phyloP scores from a whole-genome alignment of 2,113 vertebrate genomes.

The Chaetorhynchus papuensis region DNA sequence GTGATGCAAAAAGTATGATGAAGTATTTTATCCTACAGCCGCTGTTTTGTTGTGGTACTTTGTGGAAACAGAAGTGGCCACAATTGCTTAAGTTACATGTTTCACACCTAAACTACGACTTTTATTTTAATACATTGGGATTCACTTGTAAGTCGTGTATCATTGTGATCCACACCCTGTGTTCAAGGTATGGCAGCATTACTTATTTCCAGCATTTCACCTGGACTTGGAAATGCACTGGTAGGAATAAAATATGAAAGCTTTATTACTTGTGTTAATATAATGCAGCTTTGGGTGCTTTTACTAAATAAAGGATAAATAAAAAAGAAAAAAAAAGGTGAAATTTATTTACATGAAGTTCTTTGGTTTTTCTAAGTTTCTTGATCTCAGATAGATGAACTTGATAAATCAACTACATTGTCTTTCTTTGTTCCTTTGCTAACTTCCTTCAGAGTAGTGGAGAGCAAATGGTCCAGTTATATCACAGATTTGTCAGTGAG shows the following conservation, averaged over 20 bases:
- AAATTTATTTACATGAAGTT: background rate
- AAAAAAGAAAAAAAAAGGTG: background rate
- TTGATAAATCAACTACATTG: background rate
- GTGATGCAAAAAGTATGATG: constrained; percentile 41
- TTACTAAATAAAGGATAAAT: constrained; percentile 59
- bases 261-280: constrained; percentile 55
- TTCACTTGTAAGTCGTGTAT: background rate
- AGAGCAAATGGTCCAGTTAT: background rate
- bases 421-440: background rate
- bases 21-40: background rate
- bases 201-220: constrained; percentile 49
- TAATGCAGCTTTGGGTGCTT: constrained; percentile 55
- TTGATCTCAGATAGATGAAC: background rate
- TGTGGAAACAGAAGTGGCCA: background rate
- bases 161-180: constrained; percentile 3
- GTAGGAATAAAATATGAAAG: constrained; percentile 45
- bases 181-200: background rate
- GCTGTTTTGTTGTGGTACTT: background rate
- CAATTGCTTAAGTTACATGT: background rate
- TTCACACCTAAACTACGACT: background rate
- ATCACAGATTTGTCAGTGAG: background rate
- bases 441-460: background rate
- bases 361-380: background rate
- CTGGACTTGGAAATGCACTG: constrained; percentile 60
- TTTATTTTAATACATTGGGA: background rate